These are phyloP conservation scores for Peromyscus aztecus DNA, from an alignment of 2,797 vertebrate genomes.

Conservation along the genomic window DNA sequence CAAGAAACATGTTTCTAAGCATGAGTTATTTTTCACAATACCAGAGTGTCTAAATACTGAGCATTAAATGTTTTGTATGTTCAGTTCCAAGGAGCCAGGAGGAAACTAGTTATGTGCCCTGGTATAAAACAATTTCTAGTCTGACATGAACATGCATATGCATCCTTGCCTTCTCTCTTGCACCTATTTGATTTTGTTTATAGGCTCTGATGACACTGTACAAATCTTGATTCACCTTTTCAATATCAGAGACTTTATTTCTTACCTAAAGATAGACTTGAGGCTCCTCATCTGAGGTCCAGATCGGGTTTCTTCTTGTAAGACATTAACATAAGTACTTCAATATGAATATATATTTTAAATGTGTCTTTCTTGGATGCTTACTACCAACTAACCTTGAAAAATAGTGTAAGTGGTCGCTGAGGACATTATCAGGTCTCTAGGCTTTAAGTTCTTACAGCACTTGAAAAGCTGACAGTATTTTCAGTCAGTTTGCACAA, in stretches of 20 bases:
- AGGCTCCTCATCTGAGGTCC: background rate
- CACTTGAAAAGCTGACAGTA: conserved; percentile 36
- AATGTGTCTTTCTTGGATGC: background rate
- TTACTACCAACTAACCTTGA: conserved; percentile 22
- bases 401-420: conserved; percentile 3
- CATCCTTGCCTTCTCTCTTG: background rate
- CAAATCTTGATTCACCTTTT: conserved; percentile 30
- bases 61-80: background rate
- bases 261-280: background rate
- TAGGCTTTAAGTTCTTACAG: conserved; percentile 14
- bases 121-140: conserved; percentile 28
- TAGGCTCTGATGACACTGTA: background rate
- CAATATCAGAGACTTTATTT: conserved; percentile 13
- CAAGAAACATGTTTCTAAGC: conserved; percentile 41
- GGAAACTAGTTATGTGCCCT: background rate
- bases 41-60: conserved; percentile 1
- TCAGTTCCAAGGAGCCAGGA: background rate
- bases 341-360: background rate
- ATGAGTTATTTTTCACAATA: conserved; percentile 6
- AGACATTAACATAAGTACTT: conserved; percentile 25
- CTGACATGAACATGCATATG: background rate
- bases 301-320: conserved; percentile 12
- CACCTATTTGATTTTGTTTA: background rate
- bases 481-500: conserved; percentile 71
- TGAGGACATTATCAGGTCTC: background rate